Base-by-base conservation (phyloP, 2,113 vertebrate genomes). In the Potamarius usumacintae region DNA sequence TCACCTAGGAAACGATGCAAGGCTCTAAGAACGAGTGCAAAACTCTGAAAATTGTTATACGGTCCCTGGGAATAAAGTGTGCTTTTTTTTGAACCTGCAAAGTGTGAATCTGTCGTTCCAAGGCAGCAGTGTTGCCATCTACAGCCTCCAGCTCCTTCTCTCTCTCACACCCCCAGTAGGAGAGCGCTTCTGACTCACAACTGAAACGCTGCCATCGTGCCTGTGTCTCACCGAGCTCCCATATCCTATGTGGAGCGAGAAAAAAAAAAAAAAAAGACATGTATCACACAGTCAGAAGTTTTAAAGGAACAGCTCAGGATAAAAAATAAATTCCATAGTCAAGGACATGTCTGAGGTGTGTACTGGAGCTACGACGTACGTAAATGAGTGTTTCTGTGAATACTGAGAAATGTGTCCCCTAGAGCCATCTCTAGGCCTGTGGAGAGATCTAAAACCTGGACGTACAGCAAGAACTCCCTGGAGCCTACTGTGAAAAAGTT, bases 151-250 rank as follows among this genome's bases (percentile, higher is more conserved):
- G 93, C 85, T 96, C 95, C 85, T 96, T 96, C 93, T 97, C 96
- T 92, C 94, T 96, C 90, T 97, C 96, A 91, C 92, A 94, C 94
- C 98, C 96, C 98, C 98, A 99, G 88, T 90, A 22, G 89, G 94
- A 96, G 92, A 98, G 94, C 82, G 92, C 93, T 93, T 97, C 96
- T 92, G 96, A 97, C 91, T 96, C 95, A 91, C 79, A 94, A 94
- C 94, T 95, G 95, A 98, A 97, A 90, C 93, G 94, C 92, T 98
- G 95, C 98, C 98, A 99, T 90, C 95, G 95, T 89, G 86, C 93
- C 94, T 96, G 97, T 93, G 97, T 94, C 93, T 94, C 95, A 94
- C 98, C 96, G 95, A 99, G 96, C 93, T 95, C 96, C 93, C 94
- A 96, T 94, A 97, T 94, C 94, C 97, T 97, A 93, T 91, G 94